These are phyloP conservation scores for Euleptes europaea DNA, from an alignment of 2,113 vertebrate species.

Conservation along the genomic window DNA sequence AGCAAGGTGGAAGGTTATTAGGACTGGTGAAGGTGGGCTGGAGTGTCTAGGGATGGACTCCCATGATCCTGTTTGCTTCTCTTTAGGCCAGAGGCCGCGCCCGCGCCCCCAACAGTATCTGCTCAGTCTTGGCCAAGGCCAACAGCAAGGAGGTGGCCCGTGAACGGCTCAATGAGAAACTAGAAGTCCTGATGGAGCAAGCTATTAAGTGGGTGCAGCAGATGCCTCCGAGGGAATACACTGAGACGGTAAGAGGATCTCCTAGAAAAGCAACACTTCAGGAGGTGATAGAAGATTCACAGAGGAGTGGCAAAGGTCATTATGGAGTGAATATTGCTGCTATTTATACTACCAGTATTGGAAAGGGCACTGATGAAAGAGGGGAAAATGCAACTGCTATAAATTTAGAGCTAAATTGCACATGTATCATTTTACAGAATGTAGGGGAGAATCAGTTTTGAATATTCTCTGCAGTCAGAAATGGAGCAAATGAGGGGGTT, in stretches of 20 bases:
- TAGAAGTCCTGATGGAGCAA: constrained; percentile 78
- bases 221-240: constrained; percentile 74
- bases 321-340: neutral
- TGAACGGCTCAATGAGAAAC: constrained; percentile 81
- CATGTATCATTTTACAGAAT: neutral
- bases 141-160: constrained; percentile 79
- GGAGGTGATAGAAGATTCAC: neutral
- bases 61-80: rapidly evolving
- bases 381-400: neutral
- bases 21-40: neutral
- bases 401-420: neutral
- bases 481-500: neutral
- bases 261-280: neutral
- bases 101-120: constrained; percentile 81
- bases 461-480: neutral
- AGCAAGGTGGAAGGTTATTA: neutral
- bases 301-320: neutral
- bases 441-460: neutral
- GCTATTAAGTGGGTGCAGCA: constrained; percentile 80
- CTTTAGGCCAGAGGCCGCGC: constrained; percentile 88
- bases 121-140: constrained; percentile 82
- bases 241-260: constrained; percentile 57
- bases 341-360: neutral
- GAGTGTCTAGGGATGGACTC: neutral
- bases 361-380: no score